phyloP scores from a whole-genome alignment of 1,140 invertebrate species.

The Drosophila pseudoananassae region DNA sequence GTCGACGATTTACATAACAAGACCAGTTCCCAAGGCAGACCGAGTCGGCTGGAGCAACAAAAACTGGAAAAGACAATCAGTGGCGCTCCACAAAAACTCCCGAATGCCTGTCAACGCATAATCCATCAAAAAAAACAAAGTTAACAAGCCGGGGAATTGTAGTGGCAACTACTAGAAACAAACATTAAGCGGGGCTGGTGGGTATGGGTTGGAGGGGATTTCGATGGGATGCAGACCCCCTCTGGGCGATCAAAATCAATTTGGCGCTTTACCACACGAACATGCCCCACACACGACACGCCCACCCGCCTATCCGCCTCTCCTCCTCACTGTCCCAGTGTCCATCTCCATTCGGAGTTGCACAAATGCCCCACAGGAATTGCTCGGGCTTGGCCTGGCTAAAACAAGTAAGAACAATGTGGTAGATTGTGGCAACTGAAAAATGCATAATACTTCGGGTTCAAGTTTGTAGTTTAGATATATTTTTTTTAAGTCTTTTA shows the following conservation, averaged over 20 bases:
- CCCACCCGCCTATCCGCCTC: slow-evolving; percentile 65
- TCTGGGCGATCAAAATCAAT: slow-evolving; percentile 80
- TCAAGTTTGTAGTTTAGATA: background rate
- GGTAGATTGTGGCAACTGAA: background rate
- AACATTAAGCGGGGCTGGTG: slow-evolving; percentile 27
- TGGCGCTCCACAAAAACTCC: slow-evolving; percentile 65
- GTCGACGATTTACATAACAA: slow-evolving; percentile 76
- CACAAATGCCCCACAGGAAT: slow-evolving; percentile 69
- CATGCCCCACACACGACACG: slow-evolving; percentile 70
- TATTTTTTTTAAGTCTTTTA: background rate
- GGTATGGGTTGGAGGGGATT: slow-evolving; percentile 9
- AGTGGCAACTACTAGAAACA: slow-evolving; percentile 49
- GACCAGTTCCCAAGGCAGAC: slow-evolving; percentile 73
- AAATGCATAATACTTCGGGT: slow-evolving; percentile 1
- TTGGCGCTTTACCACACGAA: slow-evolving; percentile 81
- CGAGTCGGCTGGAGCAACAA: slow-evolving; percentile 9
- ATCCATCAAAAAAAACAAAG: slow-evolving; percentile 67
- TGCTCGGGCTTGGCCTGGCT: slow-evolving; percentile 31
- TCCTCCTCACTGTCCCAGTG: slow-evolving; percentile 34
- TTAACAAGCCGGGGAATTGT: slow-evolving; percentile 46
- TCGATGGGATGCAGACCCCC: slow-evolving; percentile 40
- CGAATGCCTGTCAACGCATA: slow-evolving; percentile 77
- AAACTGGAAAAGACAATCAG: slow-evolving; percentile 65
- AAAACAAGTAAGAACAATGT: slow-evolving; percentile 10
- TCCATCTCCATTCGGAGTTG: slow-evolving; percentile 42